phyloP scores from a whole-genome alignment of 2,113 vertebrate genomes.

The human (Homo sapiens) region GRCh38 chr2:137044501-137045000 shows the following conservation, averaged over 20 bases:
- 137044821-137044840: not conserved
- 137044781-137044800: not conserved
- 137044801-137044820: not conserved
- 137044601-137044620: not conserved
- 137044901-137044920: not conserved
- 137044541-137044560: not conserved
- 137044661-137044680: not conserved
- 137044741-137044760: not conserved
- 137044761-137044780: not conserved
- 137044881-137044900: not conserved
- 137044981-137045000: not conserved
- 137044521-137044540: not conserved
- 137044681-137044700: not conserved
- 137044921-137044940: not conserved
- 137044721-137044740: not conserved
- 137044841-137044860: not conserved
- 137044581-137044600: not conserved
- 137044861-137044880: not conserved
- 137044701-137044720: not conserved
- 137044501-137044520: not conserved
- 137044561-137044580: not conserved
- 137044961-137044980: not conserved
- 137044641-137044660: not conserved
- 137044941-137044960: not conserved
- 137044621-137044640: not conserved